Percentiles rank a stretch among this genome's conserved stretches.
Evolutionary conservation across 1,140 invertebrate genomes (phyloP).

Genomic region (Caenorhabditis brenneri): DNA sequence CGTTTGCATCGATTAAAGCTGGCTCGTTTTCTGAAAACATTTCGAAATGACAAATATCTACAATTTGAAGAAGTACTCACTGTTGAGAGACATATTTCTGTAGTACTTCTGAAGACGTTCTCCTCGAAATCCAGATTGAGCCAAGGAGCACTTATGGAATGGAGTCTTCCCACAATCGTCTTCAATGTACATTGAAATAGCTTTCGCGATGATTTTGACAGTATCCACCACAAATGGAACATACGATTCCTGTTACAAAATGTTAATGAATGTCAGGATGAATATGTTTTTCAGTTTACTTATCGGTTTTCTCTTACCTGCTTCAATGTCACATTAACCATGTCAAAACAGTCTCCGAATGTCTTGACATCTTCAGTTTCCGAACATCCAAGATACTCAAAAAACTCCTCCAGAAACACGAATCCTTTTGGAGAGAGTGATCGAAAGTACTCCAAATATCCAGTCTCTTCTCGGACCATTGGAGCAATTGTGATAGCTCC

Average conservation of each 20-base stretch:
- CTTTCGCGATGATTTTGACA: conserved; percentile 83
- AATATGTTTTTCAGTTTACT: no score
- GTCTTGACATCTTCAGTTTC: conserved; percentile 59
- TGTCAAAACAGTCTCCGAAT: conserved; percentile 63
- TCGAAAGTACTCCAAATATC: conserved; percentile 45
- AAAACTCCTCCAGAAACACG: conserved; percentile 83
- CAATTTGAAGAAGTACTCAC: conserved; percentile 51
- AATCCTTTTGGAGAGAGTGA: conserved; percentile 65
- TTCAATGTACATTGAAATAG: conserved; percentile 75
- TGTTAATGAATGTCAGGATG: not conserved
- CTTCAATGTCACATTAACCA: conserved; percentile 73
- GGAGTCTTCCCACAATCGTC: conserved; percentile 55
- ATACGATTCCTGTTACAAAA: conserved; percentile 79
- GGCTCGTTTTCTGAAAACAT: conserved; percentile 46
- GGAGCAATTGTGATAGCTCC: conserved; percentile 75
- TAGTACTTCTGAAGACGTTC: conserved; percentile 64
- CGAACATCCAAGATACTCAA: conserved; percentile 75
- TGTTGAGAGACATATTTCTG: conserved; percentile 64
- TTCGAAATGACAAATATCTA: not conserved
- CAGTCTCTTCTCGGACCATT: conserved; percentile 53
- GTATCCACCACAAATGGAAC: conserved; percentile 87
- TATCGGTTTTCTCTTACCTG: no score
- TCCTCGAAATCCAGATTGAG: conserved; percentile 65
- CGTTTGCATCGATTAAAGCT: conserved; percentile 72
- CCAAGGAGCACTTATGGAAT: conserved; percentile 60